Evolutionary conservation across 2,113 vertebrate species (phyloP), one percentile per base, ranked within the genome.

Genomic region (Procavia capensis): DNA sequence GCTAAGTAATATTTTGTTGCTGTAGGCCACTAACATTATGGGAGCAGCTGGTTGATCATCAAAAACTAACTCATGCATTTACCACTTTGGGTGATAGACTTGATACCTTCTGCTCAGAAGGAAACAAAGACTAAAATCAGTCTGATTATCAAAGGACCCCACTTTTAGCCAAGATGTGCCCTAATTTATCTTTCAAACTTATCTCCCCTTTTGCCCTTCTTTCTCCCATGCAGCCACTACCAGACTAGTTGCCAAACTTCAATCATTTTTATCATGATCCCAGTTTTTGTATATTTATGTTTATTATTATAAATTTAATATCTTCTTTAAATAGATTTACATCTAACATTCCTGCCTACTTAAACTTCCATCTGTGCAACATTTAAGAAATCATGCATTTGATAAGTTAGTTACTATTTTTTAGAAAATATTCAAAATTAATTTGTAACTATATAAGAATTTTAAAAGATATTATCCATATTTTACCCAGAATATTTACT

Each of bases 71-170:
- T 75, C 31, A 63, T 89, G 66, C 0, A 72, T 41, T 79, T 74
- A 89, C 7, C 4, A 5, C 27, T 25, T 75, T 91, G 13, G 20
- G 34, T 20, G 17, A 50, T 61, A 16, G 75, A 39, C 8, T 93
- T 81, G 41, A 80, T 43, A 7, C 31, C 6, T 4, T 84, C 29
- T 5, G 85, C 1, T 88, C 34, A 76, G 10, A 8, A 74, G 13
- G 8, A 84, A 88, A 76, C 6, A 88, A 45, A 76, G 50, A 92
- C 24, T 70, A 85, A 97, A 82, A 81, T 72, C 6, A 72, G 17
- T 20, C 10, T 96, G 34, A 79, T 72, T 72, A 16, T 74, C 59
- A 76, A 95, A 76, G 19, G 43, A 86, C 5, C 3, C 4, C 19
- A 85, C 3, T 9, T 3, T 4, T 3, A 84, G 43, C 25, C 24